Percentiles rank a stretch among this genome's conserved stretches.
phyloP scores from a whole-genome alignment of 2,888 invertebrate genomes.

The Gandaritis pyraliata region DNA sequence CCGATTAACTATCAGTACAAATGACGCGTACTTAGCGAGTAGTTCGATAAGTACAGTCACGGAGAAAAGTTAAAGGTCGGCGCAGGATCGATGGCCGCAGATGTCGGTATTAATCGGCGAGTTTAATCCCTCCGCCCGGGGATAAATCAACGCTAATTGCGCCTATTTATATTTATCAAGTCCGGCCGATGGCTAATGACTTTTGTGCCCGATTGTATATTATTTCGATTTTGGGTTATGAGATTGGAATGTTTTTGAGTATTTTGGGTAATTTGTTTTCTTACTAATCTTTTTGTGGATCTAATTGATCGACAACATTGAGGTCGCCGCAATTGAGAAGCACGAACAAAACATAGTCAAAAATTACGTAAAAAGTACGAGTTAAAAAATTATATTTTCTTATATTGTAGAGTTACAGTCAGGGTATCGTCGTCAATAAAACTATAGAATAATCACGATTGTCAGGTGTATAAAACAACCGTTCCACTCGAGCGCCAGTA shows the following conservation, averaged over 20 bases:
- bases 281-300: not conserved
- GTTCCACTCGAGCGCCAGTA: no score
- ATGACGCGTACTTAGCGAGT: constrained; percentile 38
- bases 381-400: no score
- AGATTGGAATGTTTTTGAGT: constrained; percentile 24
- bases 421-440: no score
- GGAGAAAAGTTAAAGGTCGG: constrained; percentile 77
- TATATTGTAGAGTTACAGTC: no score
- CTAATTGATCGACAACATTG: no score
- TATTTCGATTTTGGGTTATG: constrained; percentile 41
- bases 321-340: no score
- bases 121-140: constrained; percentile 73
- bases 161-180: constrained; percentile 79
- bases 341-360: no score
- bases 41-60: constrained; percentile 68
- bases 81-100: constrained; percentile 74
- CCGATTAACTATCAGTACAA: constrained; percentile 39
- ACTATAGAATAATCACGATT: no score
- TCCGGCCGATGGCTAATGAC: constrained; percentile 59
- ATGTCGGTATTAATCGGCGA: constrained; percentile 78
- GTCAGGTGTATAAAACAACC: no score
- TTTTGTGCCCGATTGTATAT: constrained; percentile 58
- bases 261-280: not conserved
- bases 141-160: constrained; percentile 78
- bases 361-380: no score